A percentile compares a stretch with the other conserved stretches of the same genome.
phyloP scores from a whole-genome alignment of 2,113 vertebrate species.

The Heterotis niloticus region DNA sequence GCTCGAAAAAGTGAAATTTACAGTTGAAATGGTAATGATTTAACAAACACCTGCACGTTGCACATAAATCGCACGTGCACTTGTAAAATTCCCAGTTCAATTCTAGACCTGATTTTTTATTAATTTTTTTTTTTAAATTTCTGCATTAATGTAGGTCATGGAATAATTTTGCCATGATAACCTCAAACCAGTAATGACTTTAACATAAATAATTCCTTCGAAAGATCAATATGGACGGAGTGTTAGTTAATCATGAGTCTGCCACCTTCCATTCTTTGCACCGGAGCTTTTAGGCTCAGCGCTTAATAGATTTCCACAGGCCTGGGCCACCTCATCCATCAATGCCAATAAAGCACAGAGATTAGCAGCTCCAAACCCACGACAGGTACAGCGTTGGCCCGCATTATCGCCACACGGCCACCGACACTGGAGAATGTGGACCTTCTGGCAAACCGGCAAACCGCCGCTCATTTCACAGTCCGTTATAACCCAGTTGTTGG shows the following conservation, averaged over 20 bases:
- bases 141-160: neutral
- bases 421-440: too few species aligned
- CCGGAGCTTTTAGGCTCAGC: slow-evolving; percentile 12
- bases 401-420: too few species aligned
- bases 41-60: too few species aligned
- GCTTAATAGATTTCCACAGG: slow-evolving; percentile 33
- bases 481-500: slow-evolving; percentile 9
- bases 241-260: slow-evolving; percentile 21
- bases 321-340: slow-evolving; percentile 27
- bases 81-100: too few species aligned
- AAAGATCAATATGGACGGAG: slow-evolving; percentile 5
- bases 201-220: slow-evolving; percentile 11
- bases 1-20: too few species aligned
- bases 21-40: too few species aligned
- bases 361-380: slow-evolving; percentile 21
- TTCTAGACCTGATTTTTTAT: too few species aligned
- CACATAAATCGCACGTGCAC: too few species aligned
- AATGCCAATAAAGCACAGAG: slow-evolving; percentile 33
- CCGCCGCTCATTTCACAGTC: neutral
- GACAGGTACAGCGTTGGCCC: slow-evolving; percentile 3
- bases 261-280: slow-evolving; percentile 5
- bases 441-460: too few species aligned
- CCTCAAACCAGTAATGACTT: slow-evolving; percentile 2
- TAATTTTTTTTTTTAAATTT: neutral
- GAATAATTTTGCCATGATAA: neutral